Evolutionary conservation across 2,113 vertebrate genomes (phyloP), one percentile per base, ranked within the genome.

Genomic region (Tenrec ecaudatus): DNA sequence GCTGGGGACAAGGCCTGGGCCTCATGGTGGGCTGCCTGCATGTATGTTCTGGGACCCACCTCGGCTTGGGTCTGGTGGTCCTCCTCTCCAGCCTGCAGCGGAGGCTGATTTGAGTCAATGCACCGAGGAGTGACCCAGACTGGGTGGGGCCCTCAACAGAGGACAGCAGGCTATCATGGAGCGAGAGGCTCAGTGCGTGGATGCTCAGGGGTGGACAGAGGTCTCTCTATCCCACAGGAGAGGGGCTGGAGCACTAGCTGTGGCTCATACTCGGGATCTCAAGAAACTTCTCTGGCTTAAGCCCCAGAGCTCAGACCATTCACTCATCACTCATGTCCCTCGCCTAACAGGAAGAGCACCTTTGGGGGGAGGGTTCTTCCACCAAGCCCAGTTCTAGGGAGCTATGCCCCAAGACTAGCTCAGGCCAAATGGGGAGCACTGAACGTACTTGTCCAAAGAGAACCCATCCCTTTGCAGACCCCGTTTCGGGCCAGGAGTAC

Each of bases 141-240:
- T 4, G 53, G 69, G 12, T 64, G 27, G 40, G 19, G 6, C 58
- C 6, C 36, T 33, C 53, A 11, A 20, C 15, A n/a, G 27, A 1
- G 23, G 1, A 0, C 47, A 6, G 76, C n/a, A 12, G 36, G 12
- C 77, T 19, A 36, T 22, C 14, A 33, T 9, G 38, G 57, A 77
- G 23, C 40, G 4, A n/a, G 2, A 31, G 27, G 40, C 31, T 25
- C 1, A 15, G 71, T 9, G 2, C 14, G 0, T 4, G 47, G 43
- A n/a, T 20, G 57, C 20, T 2, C 3, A 1, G 16, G 43, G 64
- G 31, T 53, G 47, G 9, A 53, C 25, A 68, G 1, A 0, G 27
- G 16, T 0, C 2, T 12, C 2, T 12, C 11, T 19, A 2, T 2
- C 16, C 83, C 3, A 0, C 33, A 9, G 2, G 3, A 10, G 40